Evolutionary conservation across 2,797 vertebrate genomes (phyloP).

Genomic region (Leuciscus waleckii): DNA sequence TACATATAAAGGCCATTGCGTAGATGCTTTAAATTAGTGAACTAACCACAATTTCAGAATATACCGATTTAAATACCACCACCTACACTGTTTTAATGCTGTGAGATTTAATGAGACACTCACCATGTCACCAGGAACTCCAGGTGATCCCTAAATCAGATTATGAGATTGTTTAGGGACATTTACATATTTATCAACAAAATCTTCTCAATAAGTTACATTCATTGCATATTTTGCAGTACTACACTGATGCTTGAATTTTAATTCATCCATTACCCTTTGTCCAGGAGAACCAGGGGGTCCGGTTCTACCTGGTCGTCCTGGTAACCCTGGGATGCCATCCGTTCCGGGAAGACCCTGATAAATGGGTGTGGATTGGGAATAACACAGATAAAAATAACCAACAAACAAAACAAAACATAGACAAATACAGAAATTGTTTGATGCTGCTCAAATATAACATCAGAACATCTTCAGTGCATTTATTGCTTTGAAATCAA

Average conservation of each 20-base stretch:
- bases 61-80: neutral
- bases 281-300: slow-evolving; percentile 85
- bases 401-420: slow-evolving; percentile 3
- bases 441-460: slow-evolving; percentile 27
- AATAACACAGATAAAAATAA: slow-evolving; percentile 41
- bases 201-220: neutral
- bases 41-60: neutral
- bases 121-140: slow-evolving; percentile 81
- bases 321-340: slow-evolving; percentile 88
- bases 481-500: slow-evolving; percentile 16
- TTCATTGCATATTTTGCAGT: neutral
- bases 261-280: slow-evolving; percentile 72
- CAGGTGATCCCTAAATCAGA: slow-evolving; percentile 79
- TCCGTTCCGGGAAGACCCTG: slow-evolving; percentile 88
- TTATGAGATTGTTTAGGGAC: slow-evolving; percentile 34
- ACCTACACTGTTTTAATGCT: slow-evolving; percentile 5
- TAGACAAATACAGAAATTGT: slow-evolving; percentile 15
- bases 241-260: slow-evolving; percentile 26
- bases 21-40: neutral
- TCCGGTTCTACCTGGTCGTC: slow-evolving; percentile 85
- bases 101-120: slow-evolving; percentile 62
- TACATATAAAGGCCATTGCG: neutral
- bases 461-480: slow-evolving; percentile 23
- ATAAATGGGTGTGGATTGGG: slow-evolving; percentile 5
- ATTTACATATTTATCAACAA: neutral